phyloP scores from a whole-genome alignment of 2,888 invertebrate species.

The Acrobasis suavella region DNA sequence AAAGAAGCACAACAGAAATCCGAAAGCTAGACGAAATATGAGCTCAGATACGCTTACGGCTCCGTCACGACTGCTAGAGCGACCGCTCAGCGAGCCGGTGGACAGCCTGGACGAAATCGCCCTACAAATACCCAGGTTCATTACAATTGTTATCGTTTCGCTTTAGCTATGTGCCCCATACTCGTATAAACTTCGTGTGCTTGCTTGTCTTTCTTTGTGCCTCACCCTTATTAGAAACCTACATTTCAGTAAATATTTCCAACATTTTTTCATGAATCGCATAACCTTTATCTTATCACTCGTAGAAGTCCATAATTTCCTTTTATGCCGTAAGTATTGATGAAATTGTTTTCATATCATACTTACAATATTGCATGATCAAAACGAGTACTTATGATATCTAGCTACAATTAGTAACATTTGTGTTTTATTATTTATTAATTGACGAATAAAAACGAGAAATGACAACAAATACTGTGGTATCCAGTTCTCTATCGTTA shows the following conservation, averaged over 20 bases:
- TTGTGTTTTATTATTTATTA: not conserved
- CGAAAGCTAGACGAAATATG: slow-evolving; percentile 56
- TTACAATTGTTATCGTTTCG: slow-evolving; percentile 37
- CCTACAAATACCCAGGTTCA: slow-evolving; percentile 94
- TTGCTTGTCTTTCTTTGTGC: slow-evolving; percentile 33
- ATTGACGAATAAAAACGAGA: not conserved
- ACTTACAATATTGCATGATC: not conserved
- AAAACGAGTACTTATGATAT: not conserved
- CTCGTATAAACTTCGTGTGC: slow-evolving; percentile 27
- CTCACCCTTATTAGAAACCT: slow-evolving; percentile 22
- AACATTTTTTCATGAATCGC: not conserved
- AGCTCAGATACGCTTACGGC: slow-evolving; percentile 85
- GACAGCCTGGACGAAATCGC: slow-evolving; percentile 96
- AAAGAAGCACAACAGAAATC: slow-evolving; percentile 51
- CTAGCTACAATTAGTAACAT: not conserved
- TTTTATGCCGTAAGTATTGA: not conserved
- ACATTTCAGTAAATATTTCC: not conserved
- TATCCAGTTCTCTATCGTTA: slow-evolving; percentile 2
- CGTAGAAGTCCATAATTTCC: not conserved
- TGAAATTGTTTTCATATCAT: not conserved
- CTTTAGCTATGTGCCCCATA: slow-evolving; percentile 42
- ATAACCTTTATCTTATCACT: not conserved
- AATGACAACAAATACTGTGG: not conserved
- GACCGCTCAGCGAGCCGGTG: slow-evolving; percentile 91
- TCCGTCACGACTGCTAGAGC: slow-evolving; percentile 92